Evolutionary conservation across 2,113 vertebrate genomes (phyloP).

Genomic region (Neogobius melanostomus): DNA sequence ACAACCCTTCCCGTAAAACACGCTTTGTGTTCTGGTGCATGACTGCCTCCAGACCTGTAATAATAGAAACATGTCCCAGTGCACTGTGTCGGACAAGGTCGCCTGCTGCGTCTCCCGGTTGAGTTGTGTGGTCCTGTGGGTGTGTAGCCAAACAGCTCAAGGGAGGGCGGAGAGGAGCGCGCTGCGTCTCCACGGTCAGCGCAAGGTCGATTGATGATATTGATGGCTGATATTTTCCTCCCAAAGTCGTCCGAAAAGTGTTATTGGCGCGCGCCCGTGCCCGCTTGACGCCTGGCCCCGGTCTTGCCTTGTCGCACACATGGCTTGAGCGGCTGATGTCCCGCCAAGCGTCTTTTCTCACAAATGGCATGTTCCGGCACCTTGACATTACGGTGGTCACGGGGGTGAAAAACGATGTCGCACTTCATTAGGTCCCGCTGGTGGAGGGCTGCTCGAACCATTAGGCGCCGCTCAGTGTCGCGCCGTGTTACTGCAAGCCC

Average conservation of each 20-base stretch:
- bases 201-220: slow-evolving; percentile 67
- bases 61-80: slow-evolving; percentile 70
- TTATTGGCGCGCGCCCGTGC: slow-evolving; percentile 12
- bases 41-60: slow-evolving; percentile 70
- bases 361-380: slow-evolving; percentile 76
- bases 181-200: slow-evolving; percentile 43
- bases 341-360: slow-evolving; percentile 60
- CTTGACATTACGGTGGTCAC: slow-evolving; percentile 77
- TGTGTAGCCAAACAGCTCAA: slow-evolving; percentile 49
- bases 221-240: slow-evolving; percentile 50
- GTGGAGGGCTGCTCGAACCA: slow-evolving; percentile 78
- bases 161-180: background rate
- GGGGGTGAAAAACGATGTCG: slow-evolving; percentile 78
- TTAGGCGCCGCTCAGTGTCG: slow-evolving; percentile 72
- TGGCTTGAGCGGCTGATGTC: slow-evolving; percentile 71
- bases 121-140: slow-evolving; percentile 61
- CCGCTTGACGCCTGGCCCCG: slow-evolving; percentile 39
- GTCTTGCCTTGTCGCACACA: slow-evolving; percentile 20
- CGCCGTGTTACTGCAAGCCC: slow-evolving; percentile 81
- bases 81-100: slow-evolving; percentile 67
- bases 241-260: slow-evolving; percentile 60
- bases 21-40: slow-evolving; percentile 63
- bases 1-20: slow-evolving; percentile 67
- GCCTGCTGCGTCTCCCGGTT: slow-evolving; percentile 56
- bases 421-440: slow-evolving; percentile 81